Conservation (phyloP, 2,113 vertebrate species). For the Tautogolabrus adspersus region DNA sequence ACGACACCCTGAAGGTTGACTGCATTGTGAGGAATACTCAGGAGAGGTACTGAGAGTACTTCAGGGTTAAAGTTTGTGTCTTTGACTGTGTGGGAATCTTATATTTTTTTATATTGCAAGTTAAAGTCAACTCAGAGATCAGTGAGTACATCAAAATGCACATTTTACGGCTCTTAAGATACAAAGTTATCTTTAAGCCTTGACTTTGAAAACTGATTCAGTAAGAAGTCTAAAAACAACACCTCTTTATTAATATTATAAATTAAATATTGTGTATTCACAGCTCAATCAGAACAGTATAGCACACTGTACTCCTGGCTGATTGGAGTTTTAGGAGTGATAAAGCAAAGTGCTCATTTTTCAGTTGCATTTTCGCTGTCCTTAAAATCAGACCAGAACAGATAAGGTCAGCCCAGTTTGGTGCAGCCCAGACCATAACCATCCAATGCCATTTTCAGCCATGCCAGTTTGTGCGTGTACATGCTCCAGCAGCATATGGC, state of each 20-base stretch:
- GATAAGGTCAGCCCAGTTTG: constrained; percentile 49
- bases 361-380: not conserved
- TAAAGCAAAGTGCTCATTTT: not conserved
- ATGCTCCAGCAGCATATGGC: constrained; percentile 85
- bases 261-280: too few relatives aligned
- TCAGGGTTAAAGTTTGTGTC: not conserved
- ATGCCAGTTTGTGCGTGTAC: constrained; percentile 44
- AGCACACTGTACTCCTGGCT: too few relatives aligned
- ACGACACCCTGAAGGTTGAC: too few relatives aligned
- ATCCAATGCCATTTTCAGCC: constrained; percentile 39
- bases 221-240: too few relatives aligned
- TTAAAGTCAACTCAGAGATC: too few relatives aligned
- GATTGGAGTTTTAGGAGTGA: too few relatives aligned
- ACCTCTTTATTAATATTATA: too few relatives aligned
- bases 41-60: not conserved
- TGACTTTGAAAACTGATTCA: not conserved
- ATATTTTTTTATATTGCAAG: not conserved
- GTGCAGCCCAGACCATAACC: constrained; percentile 31
- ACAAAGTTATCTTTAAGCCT: not conserved
- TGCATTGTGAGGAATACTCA: not conserved
- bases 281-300: too few relatives aligned
- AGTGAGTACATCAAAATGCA: not conserved
- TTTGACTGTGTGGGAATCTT: not conserved
- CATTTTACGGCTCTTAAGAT: too few relatives aligned
- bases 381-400: constrained; percentile 17